Percentiles rank a stretch among this genome's conserved stretches.
phyloP scores from a whole-genome alignment of 92 coral and sea anemone genomes.

The Epizoanthus ramosus region DNA sequence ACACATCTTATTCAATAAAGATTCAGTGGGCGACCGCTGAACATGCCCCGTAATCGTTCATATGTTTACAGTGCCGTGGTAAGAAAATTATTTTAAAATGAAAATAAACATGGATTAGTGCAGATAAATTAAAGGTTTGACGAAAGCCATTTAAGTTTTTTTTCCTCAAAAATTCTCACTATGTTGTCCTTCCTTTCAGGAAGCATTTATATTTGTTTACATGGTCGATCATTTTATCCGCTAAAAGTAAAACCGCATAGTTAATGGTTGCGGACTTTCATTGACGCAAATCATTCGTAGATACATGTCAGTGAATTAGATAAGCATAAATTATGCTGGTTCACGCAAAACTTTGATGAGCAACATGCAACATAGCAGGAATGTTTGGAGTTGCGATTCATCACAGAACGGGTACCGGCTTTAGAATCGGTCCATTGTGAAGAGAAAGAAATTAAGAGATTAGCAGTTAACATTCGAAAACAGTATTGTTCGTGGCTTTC shows the following conservation, averaged over 20 bases:
- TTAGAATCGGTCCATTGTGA: not conserved
- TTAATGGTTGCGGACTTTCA: not conserved
- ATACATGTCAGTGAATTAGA: not conserved
- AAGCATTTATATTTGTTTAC: not conserved
- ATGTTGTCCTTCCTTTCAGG: not conserved
- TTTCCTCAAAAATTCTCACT: not conserved
- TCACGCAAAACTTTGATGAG: constrained; percentile 7
- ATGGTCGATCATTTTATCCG: not conserved
- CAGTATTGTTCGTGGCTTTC: not conserved
- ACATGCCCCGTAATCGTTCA: too few relatives aligned
- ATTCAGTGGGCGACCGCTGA: not conserved
- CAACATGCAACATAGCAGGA: not conserved
- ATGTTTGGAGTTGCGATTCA: not conserved
- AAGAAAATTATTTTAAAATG: not conserved
- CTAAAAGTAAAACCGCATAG: not conserved
- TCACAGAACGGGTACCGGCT: constrained; percentile 16
- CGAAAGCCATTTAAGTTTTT: not conserved
- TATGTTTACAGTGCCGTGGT: not conserved
- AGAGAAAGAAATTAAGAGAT: constrained; percentile 3
- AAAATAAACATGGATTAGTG: not conserved
- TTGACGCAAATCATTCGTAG: not conserved
- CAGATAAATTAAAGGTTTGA: not conserved
- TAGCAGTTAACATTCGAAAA: not conserved
- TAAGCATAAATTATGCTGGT: not conserved
- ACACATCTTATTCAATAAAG: not conserved